Percentiles rank a stretch among this genome's conserved stretches.
Conservation (phyloP, 2,888 invertebrate species). For the Scrobipalpa atriplicella region DNA sequence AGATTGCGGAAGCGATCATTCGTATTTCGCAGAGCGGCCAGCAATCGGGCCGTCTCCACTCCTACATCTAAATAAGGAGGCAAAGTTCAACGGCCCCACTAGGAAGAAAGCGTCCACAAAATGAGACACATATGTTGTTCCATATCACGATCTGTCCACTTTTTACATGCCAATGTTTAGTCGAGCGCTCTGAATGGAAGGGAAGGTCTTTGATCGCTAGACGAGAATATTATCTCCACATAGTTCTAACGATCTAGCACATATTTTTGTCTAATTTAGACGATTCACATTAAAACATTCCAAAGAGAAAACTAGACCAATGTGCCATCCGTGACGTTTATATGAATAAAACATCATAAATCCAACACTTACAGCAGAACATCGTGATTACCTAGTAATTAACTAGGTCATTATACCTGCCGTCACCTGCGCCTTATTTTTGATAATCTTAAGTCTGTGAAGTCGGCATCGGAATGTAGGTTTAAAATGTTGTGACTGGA, state of each 20-base stretch:
- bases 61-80: conserved; percentile 82
- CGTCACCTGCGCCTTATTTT: conserved; percentile 47
- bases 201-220: not conserved
- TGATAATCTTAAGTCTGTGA: conserved; percentile 8
- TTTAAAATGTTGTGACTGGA: conserved; percentile 58
- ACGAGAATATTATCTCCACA: not conserved
- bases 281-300: not conserved
- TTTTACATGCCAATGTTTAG: conserved; percentile 30
- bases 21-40: conserved; percentile 69
- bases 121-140: conserved; percentile 53
- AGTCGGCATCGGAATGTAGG: conserved; percentile 51
- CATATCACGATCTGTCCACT: conserved; percentile 39
- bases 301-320: conserved; percentile 6
- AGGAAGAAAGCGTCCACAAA: conserved; percentile 59
- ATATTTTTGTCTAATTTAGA: conserved; percentile 10
- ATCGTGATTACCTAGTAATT: conserved; percentile 40
- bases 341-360: conserved; percentile 23
- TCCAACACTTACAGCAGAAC: conserved; percentile 22
- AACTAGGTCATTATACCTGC: conserved; percentile 64
- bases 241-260: not conserved
- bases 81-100: conserved; percentile 78
- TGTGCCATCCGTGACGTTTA: conserved; percentile 6
- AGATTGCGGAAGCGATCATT: conserved; percentile 72
- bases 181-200: not conserved
- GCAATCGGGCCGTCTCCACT: conserved; percentile 73